Base-by-base conservation (phyloP, 2,797 vertebrate species). In the Helostoma temminkii region DNA sequence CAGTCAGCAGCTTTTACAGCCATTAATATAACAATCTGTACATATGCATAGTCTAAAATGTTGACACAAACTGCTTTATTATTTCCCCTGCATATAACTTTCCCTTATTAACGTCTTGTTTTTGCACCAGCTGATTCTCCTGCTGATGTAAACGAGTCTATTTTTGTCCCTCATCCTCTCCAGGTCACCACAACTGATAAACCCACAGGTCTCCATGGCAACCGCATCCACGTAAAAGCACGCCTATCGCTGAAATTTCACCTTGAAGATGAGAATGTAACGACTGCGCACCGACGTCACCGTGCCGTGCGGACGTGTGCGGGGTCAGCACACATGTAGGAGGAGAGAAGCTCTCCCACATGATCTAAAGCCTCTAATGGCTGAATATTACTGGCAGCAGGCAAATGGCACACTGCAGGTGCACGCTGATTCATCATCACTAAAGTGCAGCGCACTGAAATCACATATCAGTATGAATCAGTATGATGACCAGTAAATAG, bases 141-240 rank as follows among this genome's bases (percentile, higher is more conserved):
- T 14, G 52, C 59, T 67, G 65, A 54, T 55, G 60, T 43, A 50
- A 39, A 61, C 36, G 18, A 15, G 0, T 73, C 71, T 73, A 64
- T 72, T 69, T 69, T 22, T 5, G 53, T 79, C 75, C 24, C 48
- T 45, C 48, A 22, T 59, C 32, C 49, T 22, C 47, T 37, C 15
- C 4, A 18, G 49, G 37, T 49, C 34, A 10, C 11, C 32, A 25
- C 10, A 39, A 18, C 46, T 16, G 3, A 15, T 28, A 14, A 25
- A 21, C 28, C 50, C 49, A 28, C 34, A 18, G 19, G 63, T 81
- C 55, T 47, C 70, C 64, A 60, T 69, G 30, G 72, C 3, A 58
- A 83, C 81, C 7, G 3, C 16, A 60, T 26, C 39, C 41, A 45
- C 12, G 4, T 26, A 53, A 42, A 67, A 47, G 45, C 58, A 41